Evolutionary conservation across 1,140 invertebrate genomes (phyloP).

Genomic region (Hirudo medicinalis): DNA sequence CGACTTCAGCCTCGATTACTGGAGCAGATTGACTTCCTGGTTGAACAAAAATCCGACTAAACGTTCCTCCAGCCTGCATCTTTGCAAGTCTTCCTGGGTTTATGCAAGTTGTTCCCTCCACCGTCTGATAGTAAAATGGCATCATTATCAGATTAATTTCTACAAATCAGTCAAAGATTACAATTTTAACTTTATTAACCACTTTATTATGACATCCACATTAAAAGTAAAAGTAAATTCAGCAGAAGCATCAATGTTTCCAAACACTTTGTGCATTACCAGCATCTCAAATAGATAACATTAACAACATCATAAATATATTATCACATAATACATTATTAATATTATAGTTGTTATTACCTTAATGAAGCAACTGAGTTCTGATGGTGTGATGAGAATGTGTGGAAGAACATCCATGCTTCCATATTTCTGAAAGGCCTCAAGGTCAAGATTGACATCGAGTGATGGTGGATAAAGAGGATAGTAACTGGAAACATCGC

Average conservation of each 20-base stretch:
- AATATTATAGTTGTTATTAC: slow-evolving; percentile 29
- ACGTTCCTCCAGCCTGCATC: slow-evolving; percentile 48
- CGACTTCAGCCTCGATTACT: too few species aligned
- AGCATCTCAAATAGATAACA: background rate
- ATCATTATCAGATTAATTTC: too few species aligned
- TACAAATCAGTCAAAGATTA: too few species aligned
- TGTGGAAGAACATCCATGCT: slow-evolving; percentile 54
- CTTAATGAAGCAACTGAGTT: slow-evolving; percentile 67
- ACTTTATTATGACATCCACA: too few species aligned
- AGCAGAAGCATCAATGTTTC: background rate
- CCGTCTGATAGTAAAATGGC: slow-evolving; percentile 43
- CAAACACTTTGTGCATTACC: background rate
- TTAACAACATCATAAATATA: background rate
- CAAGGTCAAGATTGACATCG: slow-evolving; percentile 54
- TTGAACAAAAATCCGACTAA: slow-evolving; percentile 39
- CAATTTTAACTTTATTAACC: too few species aligned
- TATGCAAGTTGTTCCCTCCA: slow-evolving; percentile 60
- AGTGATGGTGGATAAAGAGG: slow-evolving; percentile 61
- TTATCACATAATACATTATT: too few species aligned
- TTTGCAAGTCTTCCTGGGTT: slow-evolving; percentile 71
- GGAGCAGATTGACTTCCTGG: too few species aligned
- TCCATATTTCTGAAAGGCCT: slow-evolving; percentile 47
- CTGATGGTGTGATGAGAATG: slow-evolving; percentile 66
- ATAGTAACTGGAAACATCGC: slow-evolving; percentile 48
- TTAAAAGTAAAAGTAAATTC: background rate